Base-by-base conservation (phyloP, 2,888 invertebrate species). In the Pollenia angustigena region DNA sequence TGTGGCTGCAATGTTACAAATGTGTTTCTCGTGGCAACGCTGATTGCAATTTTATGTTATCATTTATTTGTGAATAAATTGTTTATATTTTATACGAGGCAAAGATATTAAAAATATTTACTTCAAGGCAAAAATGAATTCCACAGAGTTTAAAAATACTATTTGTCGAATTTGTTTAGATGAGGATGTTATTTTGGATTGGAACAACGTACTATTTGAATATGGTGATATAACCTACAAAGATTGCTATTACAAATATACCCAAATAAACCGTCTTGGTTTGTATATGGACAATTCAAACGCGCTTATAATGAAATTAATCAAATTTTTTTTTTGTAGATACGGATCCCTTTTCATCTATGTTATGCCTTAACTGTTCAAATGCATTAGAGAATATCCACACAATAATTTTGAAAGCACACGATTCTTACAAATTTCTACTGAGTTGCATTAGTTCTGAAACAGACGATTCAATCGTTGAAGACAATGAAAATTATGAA, bases 131-230 rank as follows among this genome's bases (percentile, higher is more conserved):
- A 32, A 52, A 32, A 32, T 32, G 32, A 32, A 32, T 32, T 32
- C 32, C 32, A 32, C 32, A 32, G 32, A 32, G 4, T 32, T 32
- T 32, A 32, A 32, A 32, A 32, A 32, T 32, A 32, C 32, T 32
- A 32, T 16, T 16, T 66, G 66, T 48, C 66, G 23, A 46, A 66
- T 66, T 23, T 66, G 66, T 48, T 66, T 66, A 18, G 16, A 18
- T 6, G 10, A 66, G 7, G n/a, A 66, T 12, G 46, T 18, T 4
- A 12, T 66, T 48, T 46, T 66, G 3, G 40, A 66, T 8, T 66
- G 66, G 66, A 66, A 16, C 48, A 48, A 66, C 32, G 1, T 9
- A 2, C 23, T 66, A 1, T 23, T 14, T 66, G 66, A 66, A 10
- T 23, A 48, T 18, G 11, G 2, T 46, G 16, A 14, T 4, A 12